Evolutionary conservation across 2,797 vertebrate genomes (phyloP).

Genomic region (Sebastes dallii): DNA sequence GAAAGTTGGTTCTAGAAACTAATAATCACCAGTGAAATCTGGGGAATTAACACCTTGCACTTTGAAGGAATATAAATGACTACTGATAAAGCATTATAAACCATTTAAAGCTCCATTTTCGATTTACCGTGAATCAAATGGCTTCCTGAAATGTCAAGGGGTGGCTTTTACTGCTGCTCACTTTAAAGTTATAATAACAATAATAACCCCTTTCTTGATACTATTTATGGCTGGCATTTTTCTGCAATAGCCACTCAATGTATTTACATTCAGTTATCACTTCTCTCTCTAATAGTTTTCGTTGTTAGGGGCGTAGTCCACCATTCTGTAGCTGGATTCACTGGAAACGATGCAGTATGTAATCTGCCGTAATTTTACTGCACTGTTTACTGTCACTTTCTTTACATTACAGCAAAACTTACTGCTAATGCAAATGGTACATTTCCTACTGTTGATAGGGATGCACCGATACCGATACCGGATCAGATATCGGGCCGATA

Average conservation of each 20-base stretch:
- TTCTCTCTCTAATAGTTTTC: not conserved
- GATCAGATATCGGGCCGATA: too few species aligned
- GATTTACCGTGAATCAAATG: not conserved
- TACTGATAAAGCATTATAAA: conserved; percentile 1
- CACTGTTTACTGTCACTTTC: not conserved
- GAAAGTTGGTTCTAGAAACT: not conserved
- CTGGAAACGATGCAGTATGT: not conserved
- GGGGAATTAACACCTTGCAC: not conserved
- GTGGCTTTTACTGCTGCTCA: not conserved
- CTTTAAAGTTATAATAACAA: not conserved
- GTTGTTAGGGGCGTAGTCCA: fast-evolving
- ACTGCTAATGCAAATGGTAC: not conserved
- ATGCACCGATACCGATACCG: too few species aligned
- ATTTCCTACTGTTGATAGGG: not conserved
- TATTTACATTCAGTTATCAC: not conserved
- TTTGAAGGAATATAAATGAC: conserved; percentile 1
- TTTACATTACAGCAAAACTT: not conserved
- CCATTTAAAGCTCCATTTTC: not conserved
- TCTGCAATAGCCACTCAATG: not conserved
- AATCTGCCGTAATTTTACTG: not conserved
- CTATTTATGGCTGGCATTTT: not conserved
- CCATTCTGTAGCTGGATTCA: not conserved
- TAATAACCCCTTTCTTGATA: not conserved
- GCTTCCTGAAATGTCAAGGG: not conserved
- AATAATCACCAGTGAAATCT: not conserved